Evolutionary conservation across 2,113 vertebrate species (phyloP), one percentile per base, ranked within the genome.

Genomic region (Dicerorhinus sumatrensis): DNA sequence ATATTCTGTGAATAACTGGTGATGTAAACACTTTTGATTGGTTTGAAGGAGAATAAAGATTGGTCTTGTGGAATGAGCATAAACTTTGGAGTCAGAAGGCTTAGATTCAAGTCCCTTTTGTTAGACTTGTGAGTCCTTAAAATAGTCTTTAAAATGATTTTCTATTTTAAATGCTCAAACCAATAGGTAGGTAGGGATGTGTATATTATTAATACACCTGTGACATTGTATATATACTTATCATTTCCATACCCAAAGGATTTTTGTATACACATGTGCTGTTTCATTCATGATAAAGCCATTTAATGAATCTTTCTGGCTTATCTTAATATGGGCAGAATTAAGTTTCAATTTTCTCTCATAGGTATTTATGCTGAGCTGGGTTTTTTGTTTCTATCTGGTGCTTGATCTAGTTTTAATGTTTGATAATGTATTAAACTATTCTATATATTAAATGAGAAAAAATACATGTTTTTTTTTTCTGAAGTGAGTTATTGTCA

Each of bases 201-300:
- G 6, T 51, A 5, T 46, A 12, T 67, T 81, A 18, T 77, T 48
- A 82, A 21, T 58, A 60, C 2, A 18, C 62, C 27, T 65, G 12
- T 84, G 54, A 60, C 27, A 54, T 62, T 86, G 6, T 54, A 60
- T 60, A 73, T 62, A n/a, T 51, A 33, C 4, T 75, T 86, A 70
- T 17, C 42, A 56, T 42, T 79, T 96, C 25, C 13, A 60, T 89
- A 36, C 10, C 23, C 67, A 92, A 42, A 82, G 23, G 4, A 62
- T 63, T 92, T 89, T 65, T 11, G 51, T 54, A n/a, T 12, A 48
- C 29, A 54, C 13, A 3, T 62, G 6, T 77, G 29, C n/a, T 63
- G 6, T 69, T 82, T 89, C 25, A 81, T 72, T 96, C 95, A 77
- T 63, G 92, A 90, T 93, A 65, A 80, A 92, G 29, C 36, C 29